Conservation (phyloP, 2,113 vertebrate genomes). For the Elephas maximus region DNA sequence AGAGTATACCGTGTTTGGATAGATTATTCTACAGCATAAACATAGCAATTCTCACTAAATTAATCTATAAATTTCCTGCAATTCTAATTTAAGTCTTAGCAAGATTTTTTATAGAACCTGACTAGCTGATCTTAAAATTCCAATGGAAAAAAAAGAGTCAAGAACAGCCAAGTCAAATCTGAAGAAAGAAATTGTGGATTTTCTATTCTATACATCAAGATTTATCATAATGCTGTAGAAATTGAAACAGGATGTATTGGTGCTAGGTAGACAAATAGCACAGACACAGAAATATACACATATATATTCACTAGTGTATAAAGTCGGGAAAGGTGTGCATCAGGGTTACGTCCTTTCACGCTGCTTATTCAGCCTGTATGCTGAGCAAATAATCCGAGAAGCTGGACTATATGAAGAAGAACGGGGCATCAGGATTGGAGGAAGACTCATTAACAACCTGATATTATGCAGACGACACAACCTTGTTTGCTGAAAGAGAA, state of each 20-base stretch:
- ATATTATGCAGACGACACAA: too few species aligned
- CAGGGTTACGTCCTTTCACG: too few species aligned
- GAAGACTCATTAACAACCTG: too few species aligned
- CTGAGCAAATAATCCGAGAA: too few species aligned
- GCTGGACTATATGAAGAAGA: too few species aligned
- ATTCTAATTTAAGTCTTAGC: not conserved
- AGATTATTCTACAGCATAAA: not conserved
- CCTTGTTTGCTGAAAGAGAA: too few species aligned
- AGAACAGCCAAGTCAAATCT: not conserved
- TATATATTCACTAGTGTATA: too few species aligned
- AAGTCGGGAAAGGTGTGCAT: too few species aligned
- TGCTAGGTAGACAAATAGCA: too few species aligned
- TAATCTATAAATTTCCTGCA: not conserved
- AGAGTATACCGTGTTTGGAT: not conserved
- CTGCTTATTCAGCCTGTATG: too few species aligned
- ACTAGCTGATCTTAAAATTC: not conserved
- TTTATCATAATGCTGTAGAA: not conserved
- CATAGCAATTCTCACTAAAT: not conserved
- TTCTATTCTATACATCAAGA: not conserved
- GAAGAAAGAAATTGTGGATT: not conserved
- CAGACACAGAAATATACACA: too few species aligned
- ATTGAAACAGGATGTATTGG: not conserved
- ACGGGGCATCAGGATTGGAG: too few species aligned
- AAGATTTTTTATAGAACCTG: not conserved
- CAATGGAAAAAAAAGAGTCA: not conserved